Evolutionary conservation across 2,888 invertebrate species (phyloP), one percentile per base, ranked within the genome.

Genomic region (Aelia acuminata): DNA sequence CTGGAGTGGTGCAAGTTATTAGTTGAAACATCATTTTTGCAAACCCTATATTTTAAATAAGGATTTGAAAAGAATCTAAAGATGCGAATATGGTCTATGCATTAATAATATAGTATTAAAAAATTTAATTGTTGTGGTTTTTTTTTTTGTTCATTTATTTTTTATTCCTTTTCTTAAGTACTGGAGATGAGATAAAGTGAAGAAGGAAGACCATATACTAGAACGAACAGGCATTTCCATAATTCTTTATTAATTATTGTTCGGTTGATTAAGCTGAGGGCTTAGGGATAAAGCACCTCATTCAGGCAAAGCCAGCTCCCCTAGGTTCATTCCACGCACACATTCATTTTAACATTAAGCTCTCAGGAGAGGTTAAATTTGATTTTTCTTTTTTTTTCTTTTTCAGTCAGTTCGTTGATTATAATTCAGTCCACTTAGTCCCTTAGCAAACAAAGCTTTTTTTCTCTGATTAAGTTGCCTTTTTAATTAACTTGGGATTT

Each of bases 231-330:
- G 15, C 22, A 70, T 70, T 70, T 70, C 63, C 63, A 70, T 70
- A 70, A 70, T 70, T 70, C 63, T 70, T 70, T 18, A 70, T 70
- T 70, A 70, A 70, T 70, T 70, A 70, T 7, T 35, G 63, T 70
- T 70, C 20, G 63, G 63, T 70, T 70, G 63, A 70, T 70, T 70
- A 70, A 70, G 63, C 63, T 8, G 1, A 15, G 63, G 63, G 35
- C 31, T 70, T 70, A 70, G 31, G 20, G 18, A 70, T 35, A 18
- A 70, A 70, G 63, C 31, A 20, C 63, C 18, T 70, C 63, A 70
- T 70, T 35, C 31, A 35, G 63, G 18, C 53, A n/a, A 53, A 53
- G 20, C 57, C 3, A 57, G 57, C 63, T 70, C 18, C 13, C 15
- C 63, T 31, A 63, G 31, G 18, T 63, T 63, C 63, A 70, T 70